Evolutionary conservation across 1,140 invertebrate species (phyloP).

Genomic region (Drosophila bocqueti): DNA sequence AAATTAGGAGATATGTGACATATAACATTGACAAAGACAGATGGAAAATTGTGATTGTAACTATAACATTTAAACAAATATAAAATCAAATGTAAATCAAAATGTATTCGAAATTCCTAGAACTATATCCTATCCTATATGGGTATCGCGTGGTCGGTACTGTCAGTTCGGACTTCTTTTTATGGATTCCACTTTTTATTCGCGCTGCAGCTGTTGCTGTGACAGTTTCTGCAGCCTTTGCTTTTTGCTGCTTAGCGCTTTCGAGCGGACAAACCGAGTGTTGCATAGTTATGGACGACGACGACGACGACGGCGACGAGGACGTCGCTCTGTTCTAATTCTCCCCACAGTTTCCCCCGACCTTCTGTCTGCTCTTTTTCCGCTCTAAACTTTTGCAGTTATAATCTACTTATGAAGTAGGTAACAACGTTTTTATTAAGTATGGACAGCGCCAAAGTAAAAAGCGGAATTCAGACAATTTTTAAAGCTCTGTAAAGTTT

Average conservation of each 20-base stretch:
- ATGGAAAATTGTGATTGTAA: too few species aligned
- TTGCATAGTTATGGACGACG: conserved; percentile 57
- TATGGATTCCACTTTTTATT: conserved; percentile 20
- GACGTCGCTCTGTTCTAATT: conserved; percentile 40
- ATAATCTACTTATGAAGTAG: conserved; percentile 74
- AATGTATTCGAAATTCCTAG: background rate
- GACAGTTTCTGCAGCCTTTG: conserved; percentile 47
- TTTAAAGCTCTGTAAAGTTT: conserved; percentile 32
- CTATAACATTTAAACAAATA: too few species aligned
- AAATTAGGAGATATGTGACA: too few species aligned
- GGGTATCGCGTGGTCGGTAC: conserved; percentile 13
- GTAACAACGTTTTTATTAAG: conserved; percentile 68
- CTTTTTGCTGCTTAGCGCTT: conserved; percentile 54
- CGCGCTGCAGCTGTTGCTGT: conserved; percentile 31
- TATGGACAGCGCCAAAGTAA: conserved; percentile 16
- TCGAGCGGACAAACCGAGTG: conserved; percentile 62
- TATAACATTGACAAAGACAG: background rate
- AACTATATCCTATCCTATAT: background rate
- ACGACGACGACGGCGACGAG: conserved; percentile 5
- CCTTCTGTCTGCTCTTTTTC: conserved; percentile 8
- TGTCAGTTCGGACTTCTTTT: conserved; percentile 11
- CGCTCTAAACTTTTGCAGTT: conserved; percentile 64
- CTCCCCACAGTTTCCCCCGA: conserved; percentile 30
- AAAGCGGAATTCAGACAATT: conserved; percentile 45
- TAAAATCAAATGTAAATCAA: too few species aligned